phyloP scores from a whole-genome alignment of 2,797 vertebrate genomes.

The Aratinga solstitialis region DNA sequence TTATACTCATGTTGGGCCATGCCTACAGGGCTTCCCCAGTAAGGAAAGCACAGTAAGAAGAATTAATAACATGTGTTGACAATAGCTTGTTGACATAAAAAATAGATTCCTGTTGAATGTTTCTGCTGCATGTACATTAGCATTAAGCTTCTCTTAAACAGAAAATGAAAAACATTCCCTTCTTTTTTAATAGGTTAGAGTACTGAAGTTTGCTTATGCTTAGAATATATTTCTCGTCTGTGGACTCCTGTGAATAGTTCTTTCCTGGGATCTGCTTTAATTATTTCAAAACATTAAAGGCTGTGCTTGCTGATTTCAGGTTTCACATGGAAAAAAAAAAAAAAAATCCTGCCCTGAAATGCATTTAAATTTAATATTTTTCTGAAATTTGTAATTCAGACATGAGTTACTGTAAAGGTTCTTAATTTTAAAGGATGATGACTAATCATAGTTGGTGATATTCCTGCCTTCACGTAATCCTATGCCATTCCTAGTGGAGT shows the following conservation, averaged over 20 bases:
- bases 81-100: conserved; percentile 21
- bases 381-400: background rate
- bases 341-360: background rate
- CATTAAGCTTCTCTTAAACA: conserved; percentile 1
- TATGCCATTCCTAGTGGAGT: background rate
- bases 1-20: background rate
- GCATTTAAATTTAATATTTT: background rate
- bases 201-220: background rate
- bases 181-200: background rate
- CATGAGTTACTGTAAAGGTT: background rate
- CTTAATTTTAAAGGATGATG: background rate
- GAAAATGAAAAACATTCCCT: conserved; percentile 28
- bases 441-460: background rate
- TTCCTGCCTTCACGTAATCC: background rate
- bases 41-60: conserved; percentile 4
- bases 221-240: background rate
- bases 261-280: conserved; percentile 39
- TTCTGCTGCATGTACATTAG: conserved; percentile 7
- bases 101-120: background rate
- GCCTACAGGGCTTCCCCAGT: background rate
- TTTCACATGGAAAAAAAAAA: background rate
- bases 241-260: background rate
- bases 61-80: conserved; percentile 39
- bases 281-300: conserved; percentile 53
- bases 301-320: background rate